phyloP scores from a whole-genome alignment of 2,113 vertebrate genomes.

The Peucedramus taeniatus region DNA sequence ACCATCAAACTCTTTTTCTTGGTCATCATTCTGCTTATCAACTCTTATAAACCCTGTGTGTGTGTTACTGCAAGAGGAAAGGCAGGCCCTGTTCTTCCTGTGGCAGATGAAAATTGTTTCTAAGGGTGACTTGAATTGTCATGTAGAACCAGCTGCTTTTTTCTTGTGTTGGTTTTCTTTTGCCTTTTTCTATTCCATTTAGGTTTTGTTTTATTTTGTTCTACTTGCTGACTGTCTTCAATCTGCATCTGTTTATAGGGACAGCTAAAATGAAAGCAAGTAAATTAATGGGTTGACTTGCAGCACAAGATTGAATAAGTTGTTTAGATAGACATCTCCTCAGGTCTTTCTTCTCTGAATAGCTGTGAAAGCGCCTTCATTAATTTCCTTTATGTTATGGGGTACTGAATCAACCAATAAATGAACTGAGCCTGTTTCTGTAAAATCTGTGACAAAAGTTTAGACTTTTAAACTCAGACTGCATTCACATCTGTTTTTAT shows the following conservation, averaged over 20 bases:
- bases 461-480: neutral
- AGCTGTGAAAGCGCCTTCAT: neutral
- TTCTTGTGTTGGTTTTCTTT: neutral
- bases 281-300: neutral
- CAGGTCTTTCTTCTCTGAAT: neutral
- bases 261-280: neutral
- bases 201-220: neutral
- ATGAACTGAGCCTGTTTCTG: neutral
- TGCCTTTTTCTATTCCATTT: neutral
- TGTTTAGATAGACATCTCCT: neutral
- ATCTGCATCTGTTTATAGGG: neutral
- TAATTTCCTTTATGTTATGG: neutral
- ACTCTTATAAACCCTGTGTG: neutral
- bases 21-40: neutral
- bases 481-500: neutral
- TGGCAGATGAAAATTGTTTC: neutral
- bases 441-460: neutral
- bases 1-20: neutral
- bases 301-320: neutral
- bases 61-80: neutral
- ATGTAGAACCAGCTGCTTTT: neutral
- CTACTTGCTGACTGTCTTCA: neutral
- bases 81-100: neutral
- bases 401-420: neutral
- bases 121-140: neutral